Conservation (phyloP, 1,140 invertebrate genomes). For the Araneus ventricosus region DNA sequence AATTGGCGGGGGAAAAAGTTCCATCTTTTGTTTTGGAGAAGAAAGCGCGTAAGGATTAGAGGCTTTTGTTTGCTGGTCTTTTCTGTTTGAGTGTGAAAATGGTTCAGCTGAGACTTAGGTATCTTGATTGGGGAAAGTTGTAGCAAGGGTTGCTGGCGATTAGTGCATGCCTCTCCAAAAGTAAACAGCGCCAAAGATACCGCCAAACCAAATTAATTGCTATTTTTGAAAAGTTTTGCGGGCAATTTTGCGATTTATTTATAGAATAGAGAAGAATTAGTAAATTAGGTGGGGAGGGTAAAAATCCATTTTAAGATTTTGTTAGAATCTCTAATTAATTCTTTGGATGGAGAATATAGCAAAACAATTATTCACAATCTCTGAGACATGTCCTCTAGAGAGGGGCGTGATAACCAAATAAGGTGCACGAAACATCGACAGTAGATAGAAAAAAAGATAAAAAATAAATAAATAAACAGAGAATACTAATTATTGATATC, state of each 20-base stretch:
- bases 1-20: conserved; percentile 47
- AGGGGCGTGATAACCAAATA: too few species aligned
- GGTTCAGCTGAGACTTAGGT: conserved; percentile 47
- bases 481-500: too few species aligned
- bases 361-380: too few species aligned
- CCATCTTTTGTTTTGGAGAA: conserved; percentile 55
- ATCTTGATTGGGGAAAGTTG: conserved; percentile 60
- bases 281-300: too few species aligned
- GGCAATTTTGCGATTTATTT: neutral
- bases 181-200: conserved; percentile 17
- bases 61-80: conserved; percentile 45
- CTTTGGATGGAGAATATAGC: too few species aligned
- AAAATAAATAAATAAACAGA: too few species aligned
- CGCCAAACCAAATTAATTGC: neutral
- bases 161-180: neutral
- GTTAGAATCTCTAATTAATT: too few species aligned
- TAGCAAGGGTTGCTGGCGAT: conserved; percentile 36
- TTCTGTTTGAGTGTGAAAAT: conserved; percentile 63
- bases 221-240: neutral
- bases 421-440: too few species aligned
- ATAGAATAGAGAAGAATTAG: neutral
- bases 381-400: too few species aligned
- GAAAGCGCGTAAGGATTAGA: conserved; percentile 49
- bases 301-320: too few species aligned
- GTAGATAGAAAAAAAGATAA: too few species aligned